These are phyloP conservation scores for Exocentrus adspersus DNA, from an alignment of 2,888 invertebrate genomes.

Conservation along the genomic window DNA sequence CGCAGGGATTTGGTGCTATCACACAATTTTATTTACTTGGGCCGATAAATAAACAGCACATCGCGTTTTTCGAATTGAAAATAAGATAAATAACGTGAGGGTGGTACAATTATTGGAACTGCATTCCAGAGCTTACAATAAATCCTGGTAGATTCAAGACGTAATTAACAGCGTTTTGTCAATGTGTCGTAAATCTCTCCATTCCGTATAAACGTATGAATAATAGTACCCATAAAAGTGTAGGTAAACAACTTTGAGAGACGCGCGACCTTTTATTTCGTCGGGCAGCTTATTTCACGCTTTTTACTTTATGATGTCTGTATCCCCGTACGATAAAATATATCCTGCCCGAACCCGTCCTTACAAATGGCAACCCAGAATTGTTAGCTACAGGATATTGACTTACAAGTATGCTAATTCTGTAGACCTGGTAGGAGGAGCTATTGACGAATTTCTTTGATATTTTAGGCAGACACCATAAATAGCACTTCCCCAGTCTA, in stretches of 20 bases:
- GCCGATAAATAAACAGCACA: no score
- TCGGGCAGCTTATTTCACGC: background rate
- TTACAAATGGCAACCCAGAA: slow-evolving; percentile 2
- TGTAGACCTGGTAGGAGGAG: slow-evolving; percentile 16
- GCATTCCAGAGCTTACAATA: no score
- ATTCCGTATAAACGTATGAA: no score
- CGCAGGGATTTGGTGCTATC: background rate
- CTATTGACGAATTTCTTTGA: slow-evolving; percentile 19
- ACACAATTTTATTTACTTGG: background rate
- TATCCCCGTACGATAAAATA: background rate
- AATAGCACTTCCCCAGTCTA: slow-evolving; percentile 25
- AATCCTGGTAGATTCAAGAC: no score
- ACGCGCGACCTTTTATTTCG: background rate
- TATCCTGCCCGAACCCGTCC: slow-evolving; percentile 1
- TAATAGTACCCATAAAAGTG: no score
- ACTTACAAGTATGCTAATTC: slow-evolving; percentile 21
- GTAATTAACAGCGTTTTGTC: no score
- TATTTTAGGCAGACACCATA: slow-evolving; percentile 29
- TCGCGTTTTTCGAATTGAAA: no score
- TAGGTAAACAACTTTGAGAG: background rate
- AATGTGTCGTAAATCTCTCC: no score
- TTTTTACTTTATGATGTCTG: background rate
- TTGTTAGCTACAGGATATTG: background rate
- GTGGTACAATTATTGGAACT: no score
- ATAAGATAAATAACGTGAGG: no score